phyloP scores from a whole-genome alignment of 2,797 vertebrate genomes.

The Sebastolobus alascanus region DNA sequence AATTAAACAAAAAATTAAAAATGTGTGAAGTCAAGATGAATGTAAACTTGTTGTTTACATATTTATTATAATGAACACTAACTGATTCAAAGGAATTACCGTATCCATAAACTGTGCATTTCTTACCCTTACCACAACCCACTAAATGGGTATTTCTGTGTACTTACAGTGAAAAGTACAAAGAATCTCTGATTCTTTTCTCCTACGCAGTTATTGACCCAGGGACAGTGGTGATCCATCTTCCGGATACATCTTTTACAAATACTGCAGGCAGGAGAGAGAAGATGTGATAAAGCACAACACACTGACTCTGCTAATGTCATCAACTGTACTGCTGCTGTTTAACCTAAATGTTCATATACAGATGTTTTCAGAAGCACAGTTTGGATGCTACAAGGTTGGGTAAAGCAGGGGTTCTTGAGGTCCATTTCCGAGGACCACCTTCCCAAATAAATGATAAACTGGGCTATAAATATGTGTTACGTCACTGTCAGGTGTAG shows the following conservation, averaged over 20 bases:
- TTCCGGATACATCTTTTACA: constrained; percentile 98
- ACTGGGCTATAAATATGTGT: too few species aligned
- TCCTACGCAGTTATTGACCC: constrained; percentile 99
- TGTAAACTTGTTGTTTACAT: not conserved
- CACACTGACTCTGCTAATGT: constrained; percentile 4
- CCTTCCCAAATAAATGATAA: too few species aligned
- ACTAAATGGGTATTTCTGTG: not conserved
- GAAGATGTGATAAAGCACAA: not conserved
- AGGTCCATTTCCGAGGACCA: too few species aligned
- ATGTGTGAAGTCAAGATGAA: not conserved
- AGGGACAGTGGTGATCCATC: constrained; percentile 99
- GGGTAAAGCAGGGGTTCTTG: not conserved
- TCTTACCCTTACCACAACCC: not conserved
- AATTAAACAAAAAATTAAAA: not conserved
- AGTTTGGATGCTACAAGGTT: not conserved
- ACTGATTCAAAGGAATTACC: not conserved
- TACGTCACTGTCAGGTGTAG: too few species aligned
- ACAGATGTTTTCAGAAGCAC: not conserved
- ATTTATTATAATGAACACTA: not conserved
- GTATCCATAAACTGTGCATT: not conserved
- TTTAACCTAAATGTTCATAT: not conserved
- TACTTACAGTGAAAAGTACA: constrained; percentile 96
- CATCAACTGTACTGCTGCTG: not conserved
- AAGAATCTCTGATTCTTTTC: constrained; percentile 99
- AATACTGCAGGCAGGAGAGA: constrained; percentile 86